These are phyloP conservation scores for Tetragonula carbonaria DNA, from an alignment of 2,888 invertebrate species.

Conservation along the genomic window DNA sequence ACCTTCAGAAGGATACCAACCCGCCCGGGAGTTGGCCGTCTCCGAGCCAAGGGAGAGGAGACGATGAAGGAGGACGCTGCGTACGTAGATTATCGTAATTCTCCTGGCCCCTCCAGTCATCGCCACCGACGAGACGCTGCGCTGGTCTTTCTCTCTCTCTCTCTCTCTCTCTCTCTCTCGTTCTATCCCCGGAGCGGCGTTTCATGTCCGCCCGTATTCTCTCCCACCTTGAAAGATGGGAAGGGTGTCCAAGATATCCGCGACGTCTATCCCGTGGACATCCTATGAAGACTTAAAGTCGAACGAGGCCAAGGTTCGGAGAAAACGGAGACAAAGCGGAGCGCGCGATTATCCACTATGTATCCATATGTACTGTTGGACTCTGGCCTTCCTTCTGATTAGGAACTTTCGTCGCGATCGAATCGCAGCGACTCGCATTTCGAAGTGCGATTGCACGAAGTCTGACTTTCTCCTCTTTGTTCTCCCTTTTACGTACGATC, in stretches of 20 bases:
- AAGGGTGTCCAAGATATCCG: slow-evolving; percentile 61
- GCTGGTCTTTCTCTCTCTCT: too few relatives aligned
- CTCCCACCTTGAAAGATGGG: slow-evolving; percentile 57
- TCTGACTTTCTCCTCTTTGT: slow-evolving; percentile 37
- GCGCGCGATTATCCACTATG: slow-evolving; percentile 15
- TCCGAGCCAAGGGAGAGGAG: slow-evolving; percentile 11
- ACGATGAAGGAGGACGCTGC: slow-evolving; percentile 63
- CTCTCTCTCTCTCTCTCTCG: slow-evolving; percentile 15
- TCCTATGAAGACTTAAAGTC: slow-evolving; percentile 50
- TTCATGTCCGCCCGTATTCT: slow-evolving; percentile 40
- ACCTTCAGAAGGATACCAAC: slow-evolving; percentile 73
- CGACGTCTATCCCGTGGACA: slow-evolving; percentile 33
- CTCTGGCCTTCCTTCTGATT: too few relatives aligned
- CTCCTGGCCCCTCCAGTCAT: slow-evolving; percentile 20
- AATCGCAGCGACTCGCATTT: too few relatives aligned
- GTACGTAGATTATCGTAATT: slow-evolving; percentile 64
- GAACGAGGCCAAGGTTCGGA: slow-evolving; percentile 44
- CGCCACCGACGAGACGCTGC: not conserved
- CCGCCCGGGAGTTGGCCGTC: slow-evolving; percentile 28
- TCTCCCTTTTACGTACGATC: not conserved
- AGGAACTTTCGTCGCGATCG: too few relatives aligned
- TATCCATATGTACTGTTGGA: too few relatives aligned
- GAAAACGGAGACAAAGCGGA: slow-evolving; percentile 19
- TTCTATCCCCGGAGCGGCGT: slow-evolving; percentile 44
- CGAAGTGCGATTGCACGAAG: too few relatives aligned